Conservation (phyloP, 1,140 invertebrate species). For the Asobara japonica region DNA sequence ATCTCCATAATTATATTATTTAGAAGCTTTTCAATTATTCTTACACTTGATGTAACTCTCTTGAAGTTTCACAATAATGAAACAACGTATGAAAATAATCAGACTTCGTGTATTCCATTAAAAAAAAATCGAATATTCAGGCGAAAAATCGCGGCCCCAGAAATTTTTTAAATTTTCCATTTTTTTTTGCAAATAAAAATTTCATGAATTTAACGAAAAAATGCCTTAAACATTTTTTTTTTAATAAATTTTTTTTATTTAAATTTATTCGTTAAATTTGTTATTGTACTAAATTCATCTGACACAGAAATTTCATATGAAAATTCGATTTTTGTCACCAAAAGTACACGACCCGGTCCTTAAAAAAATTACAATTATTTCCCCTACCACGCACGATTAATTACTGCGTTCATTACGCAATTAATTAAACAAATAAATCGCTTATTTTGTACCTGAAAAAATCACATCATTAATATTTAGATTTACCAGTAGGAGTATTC, state of each 20-base stretch:
- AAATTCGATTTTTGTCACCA: not conserved
- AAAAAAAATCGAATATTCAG: no score
- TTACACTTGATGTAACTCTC: not conserved
- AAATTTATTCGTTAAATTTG: no score
- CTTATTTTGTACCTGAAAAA: not conserved
- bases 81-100: constrained; percentile 38
- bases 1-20: not conserved
- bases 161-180: no score
- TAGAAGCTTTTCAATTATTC: not conserved
- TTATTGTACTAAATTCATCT: no score
- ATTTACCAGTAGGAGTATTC: not conserved
- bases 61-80: constrained; percentile 28
- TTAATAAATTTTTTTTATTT: no score
- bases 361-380: constrained; percentile 28
- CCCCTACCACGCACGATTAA: constrained; percentile 10
- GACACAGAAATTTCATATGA: no score
- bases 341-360: constrained; percentile 15
- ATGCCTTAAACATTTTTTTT: no score
- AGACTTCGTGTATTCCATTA: no score
- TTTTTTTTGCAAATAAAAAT: no score
- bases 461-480: not conserved
- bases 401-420: not conserved
- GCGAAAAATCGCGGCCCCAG: no score
- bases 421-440: not conserved
- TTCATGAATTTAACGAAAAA: no score